A percentile compares a stretch with the other conserved stretches of the same genome.
Evolutionary conservation across 1,140 invertebrate species (phyloP).

Genomic region (Bombus sibiricus): DNA sequence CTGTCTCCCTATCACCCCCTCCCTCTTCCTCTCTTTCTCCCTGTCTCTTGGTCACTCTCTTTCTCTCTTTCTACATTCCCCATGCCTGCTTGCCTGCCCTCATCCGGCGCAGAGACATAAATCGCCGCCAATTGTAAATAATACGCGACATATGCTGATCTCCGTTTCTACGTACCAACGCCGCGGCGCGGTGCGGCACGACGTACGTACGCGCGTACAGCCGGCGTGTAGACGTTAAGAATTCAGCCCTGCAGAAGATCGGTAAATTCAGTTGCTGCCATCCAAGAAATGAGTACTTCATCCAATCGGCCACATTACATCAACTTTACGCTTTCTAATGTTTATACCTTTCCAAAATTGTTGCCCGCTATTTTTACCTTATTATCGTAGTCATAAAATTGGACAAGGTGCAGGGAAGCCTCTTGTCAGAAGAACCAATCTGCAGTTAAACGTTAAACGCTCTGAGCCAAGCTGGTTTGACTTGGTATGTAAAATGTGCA

Average conservation of each 20-base stretch:
- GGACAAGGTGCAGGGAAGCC: too few relatives aligned
- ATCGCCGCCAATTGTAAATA: constrained; percentile 80
- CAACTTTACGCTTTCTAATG: not conserved
- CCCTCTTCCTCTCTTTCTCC: not conserved
- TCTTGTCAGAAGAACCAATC: too few relatives aligned
- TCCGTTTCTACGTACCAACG: constrained; percentile 58
- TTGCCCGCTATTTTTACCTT: too few relatives aligned
- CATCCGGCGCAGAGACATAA: constrained; percentile 75
- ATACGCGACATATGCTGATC: constrained; percentile 78
- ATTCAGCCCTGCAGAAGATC: constrained; percentile 21
- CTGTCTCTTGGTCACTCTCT: not conserved
- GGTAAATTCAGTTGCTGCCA: constrained; percentile 7
- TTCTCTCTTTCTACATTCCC: constrained; percentile 23
- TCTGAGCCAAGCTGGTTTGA: too few relatives aligned
- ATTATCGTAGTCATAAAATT: too few relatives aligned
- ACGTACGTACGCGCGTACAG: not conserved
- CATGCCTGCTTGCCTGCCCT: constrained; percentile 63
- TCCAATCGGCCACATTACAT: constrained; percentile 8
- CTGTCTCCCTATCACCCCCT: constrained; percentile 26
- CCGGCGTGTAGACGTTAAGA: constrained; percentile 17
- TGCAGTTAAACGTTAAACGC: too few relatives aligned
- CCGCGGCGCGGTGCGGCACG: not conserved
- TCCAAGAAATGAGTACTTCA: constrained; percentile 12
- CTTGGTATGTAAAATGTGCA: not conserved
- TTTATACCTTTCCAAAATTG: too few relatives aligned